phyloP scores from a whole-genome alignment of 2,797 vertebrate genomes.

The Fundulus diaphanus region DNA sequence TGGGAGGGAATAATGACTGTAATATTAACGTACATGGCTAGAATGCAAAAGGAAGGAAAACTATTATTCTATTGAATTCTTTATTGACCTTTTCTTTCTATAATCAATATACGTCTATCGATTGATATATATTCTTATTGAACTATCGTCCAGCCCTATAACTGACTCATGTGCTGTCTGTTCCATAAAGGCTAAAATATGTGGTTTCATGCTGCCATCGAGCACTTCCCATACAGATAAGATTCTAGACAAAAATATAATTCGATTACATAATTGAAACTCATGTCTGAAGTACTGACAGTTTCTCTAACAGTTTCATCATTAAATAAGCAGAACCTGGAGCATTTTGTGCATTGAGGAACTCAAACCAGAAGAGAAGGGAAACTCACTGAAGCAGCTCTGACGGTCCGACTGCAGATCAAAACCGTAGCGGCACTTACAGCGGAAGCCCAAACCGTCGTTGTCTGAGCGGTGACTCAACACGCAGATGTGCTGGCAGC shows the following conservation, averaged over 20 bases:
- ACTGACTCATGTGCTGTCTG: too few relatives aligned
- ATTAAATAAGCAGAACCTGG: not conserved
- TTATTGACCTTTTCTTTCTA: too few relatives aligned
- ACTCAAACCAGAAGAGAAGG: not conserved
- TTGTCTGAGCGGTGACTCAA: conserved; percentile 79
- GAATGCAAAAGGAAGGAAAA: too few relatives aligned
- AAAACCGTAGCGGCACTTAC: conserved; percentile 80
- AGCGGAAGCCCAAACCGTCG: conserved; percentile 78
- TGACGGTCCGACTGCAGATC: conserved; percentile 71
- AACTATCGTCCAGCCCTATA: too few relatives aligned
- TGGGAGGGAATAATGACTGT: too few relatives aligned
- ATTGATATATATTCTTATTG: too few relatives aligned
- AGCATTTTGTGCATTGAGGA: not conserved
- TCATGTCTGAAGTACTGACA: not conserved
- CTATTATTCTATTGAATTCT: too few relatives aligned
- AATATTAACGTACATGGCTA: too few relatives aligned
- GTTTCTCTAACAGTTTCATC: not conserved
- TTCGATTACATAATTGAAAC: not conserved
- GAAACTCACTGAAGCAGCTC: conserved; percentile 76
- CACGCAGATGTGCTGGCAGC: conserved; percentile 82
- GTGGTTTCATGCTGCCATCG: not conserved
- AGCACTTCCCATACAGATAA: not conserved
- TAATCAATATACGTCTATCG: too few relatives aligned
- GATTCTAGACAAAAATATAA: not conserved
- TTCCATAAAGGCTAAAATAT: not conserved